Percentiles rank a stretch among this genome's conserved stretches.
These are phyloP conservation scores for Channa maculata DNA, from an alignment of 2,113 vertebrate species.

Conservation along the genomic window DNA sequence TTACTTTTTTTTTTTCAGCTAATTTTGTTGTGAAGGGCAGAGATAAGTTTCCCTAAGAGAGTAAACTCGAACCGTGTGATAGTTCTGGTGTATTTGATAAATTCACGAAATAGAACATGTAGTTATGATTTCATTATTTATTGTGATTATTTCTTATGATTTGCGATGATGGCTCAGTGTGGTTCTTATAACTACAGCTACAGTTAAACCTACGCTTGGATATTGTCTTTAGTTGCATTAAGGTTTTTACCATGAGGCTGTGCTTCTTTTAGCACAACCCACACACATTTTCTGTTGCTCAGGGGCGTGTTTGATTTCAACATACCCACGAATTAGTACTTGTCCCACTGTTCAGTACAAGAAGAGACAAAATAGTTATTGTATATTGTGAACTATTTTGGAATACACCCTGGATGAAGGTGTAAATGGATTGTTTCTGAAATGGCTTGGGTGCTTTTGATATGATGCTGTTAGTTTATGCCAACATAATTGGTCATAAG, in stretches of 20 bases:
- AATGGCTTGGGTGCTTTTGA: neutral
- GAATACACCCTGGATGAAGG: no score
- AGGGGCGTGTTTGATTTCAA: slow-evolving; percentile 7
- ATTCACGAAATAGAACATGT: neutral
- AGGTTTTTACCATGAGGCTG: neutral
- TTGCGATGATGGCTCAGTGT: neutral
- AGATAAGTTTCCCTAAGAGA: neutral
- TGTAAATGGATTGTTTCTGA: neutral
- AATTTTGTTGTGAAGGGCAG: neutral
- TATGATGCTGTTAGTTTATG: neutral
- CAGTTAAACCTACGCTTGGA: neutral
- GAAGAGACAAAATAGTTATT: neutral
- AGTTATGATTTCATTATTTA: neutral
- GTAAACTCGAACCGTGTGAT: neutral
- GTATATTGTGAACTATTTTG: no score
- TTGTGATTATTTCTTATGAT: neutral
- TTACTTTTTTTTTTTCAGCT: no score
- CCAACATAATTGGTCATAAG: neutral
- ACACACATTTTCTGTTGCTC: neutral
- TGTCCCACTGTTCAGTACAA: neutral
- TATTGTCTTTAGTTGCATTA: neutral
- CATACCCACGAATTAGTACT: neutral
- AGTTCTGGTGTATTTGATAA: neutral
- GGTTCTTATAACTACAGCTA: neutral
- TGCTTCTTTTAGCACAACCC: neutral